Evolutionary conservation across 2,888 invertebrate species (phyloP), one percentile per base, ranked within the genome.

Genomic region (Ochropacha duplaris): DNA sequence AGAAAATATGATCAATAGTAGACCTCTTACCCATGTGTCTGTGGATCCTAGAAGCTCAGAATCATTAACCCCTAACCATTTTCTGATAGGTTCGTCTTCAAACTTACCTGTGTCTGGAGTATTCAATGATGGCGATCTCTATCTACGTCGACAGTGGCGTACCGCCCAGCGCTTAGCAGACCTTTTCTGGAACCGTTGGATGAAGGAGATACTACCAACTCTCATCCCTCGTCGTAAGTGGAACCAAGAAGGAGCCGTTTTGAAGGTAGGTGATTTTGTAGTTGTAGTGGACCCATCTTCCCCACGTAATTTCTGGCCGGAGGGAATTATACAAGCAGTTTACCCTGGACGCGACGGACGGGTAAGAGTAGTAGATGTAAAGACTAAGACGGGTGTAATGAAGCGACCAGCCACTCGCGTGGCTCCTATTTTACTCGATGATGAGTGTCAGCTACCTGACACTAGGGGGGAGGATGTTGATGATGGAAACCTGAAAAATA

Each of bases 41-140:
- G 59, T 59, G 4, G 64, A 61, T 9, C 57, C 59, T 34, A n/a
- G n/a, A n/a, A 22, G 24, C 22, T 22, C n/a, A 8, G 60, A 60
- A 44, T 22, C 60, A 6, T 39, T 65, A 4, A 65, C 65, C 0
- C 62, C 65, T 4, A 65, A 65, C 16, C 65, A 65, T 54, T 62
- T 65, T 50, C 14, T 65, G 1, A 49, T 65, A 1, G 62, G 60
- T 11, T 51, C 61, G 3, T 56, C 57, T 0, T 58, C 59, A 4
- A 58, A 59, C 44, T n/a, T 57, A 36, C 61, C 62, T 12, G 8
- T 24, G 1, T 8, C 44, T 9, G 62, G 65, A 1, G n/a, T 22
- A 5, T 63, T 56, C 16, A 58, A 61, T 16, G 55, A 61, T 34
- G 14, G 22, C 11, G 59, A 59, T 36, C 28, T 58, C 2, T 34